Evolutionary conservation across 2,797 vertebrate genomes (phyloP).

Genomic region (Echeneis naucrates): DNA sequence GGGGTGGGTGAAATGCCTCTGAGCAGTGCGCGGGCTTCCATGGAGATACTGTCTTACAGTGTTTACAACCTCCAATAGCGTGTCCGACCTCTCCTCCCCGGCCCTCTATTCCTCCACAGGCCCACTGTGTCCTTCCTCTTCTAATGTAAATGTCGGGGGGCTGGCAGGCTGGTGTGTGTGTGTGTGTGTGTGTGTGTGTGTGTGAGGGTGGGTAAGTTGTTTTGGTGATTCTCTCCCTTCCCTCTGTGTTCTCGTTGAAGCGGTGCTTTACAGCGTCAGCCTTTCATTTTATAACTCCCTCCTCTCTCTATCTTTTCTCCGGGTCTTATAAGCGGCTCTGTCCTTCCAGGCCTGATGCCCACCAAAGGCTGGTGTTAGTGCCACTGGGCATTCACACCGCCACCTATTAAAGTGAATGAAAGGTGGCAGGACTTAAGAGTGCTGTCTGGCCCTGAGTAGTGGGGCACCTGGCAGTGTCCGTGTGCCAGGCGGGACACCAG

Average conservation of each 20-base stretch:
- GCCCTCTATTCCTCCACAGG: constrained; percentile 69
- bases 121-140: constrained; percentile 80
- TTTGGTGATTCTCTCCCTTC: constrained; percentile 73
- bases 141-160: constrained; percentile 84
- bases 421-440: constrained; percentile 66
- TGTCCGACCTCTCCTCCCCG: constrained; percentile 70
- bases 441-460: constrained; percentile 66
- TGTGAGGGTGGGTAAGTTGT: constrained; percentile 54
- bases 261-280: constrained; percentile 66
- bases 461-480: constrained; percentile 69
- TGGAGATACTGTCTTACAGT: constrained; percentile 85
- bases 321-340: constrained; percentile 64
- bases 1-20: constrained; percentile 77
- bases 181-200: constrained; percentile 19
- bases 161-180: constrained; percentile 63
- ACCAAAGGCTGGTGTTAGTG: constrained; percentile 62
- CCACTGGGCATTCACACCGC: constrained; percentile 66
- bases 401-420: constrained; percentile 73
- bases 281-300: constrained; percentile 70
- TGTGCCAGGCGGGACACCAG: constrained; percentile 61
- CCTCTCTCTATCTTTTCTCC: constrained; percentile 60
- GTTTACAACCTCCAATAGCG: constrained; percentile 81
- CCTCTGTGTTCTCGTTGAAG: constrained; percentile 62
- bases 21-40: constrained; percentile 79
- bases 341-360: constrained; percentile 70